A percentile compares a stretch with the other conserved stretches of the same genome.
These are phyloP conservation scores for Rapana venosa DNA, from an alignment of 2,888 invertebrate genomes.

Conservation along the genomic window DNA sequence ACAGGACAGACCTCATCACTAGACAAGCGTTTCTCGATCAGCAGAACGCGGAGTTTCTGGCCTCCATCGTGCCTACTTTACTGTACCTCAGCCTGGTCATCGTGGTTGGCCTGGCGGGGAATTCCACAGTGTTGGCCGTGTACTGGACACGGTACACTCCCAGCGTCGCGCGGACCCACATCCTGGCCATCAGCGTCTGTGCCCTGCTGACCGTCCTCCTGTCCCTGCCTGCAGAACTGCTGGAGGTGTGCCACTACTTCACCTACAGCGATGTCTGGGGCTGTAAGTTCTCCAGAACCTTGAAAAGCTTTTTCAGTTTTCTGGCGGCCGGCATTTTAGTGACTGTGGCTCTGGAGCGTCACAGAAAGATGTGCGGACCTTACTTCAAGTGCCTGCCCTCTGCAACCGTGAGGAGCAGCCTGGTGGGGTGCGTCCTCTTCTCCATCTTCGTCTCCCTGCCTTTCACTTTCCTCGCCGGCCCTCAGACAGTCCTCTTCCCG, in stretches of 20 bases:
- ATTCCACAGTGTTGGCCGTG: conserved; percentile 40
- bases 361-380: conserved; percentile 42
- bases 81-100: conserved; percentile 24
- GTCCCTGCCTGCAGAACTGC: conserved; percentile 26
- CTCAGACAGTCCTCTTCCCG: not conserved
- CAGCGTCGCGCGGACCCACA: conserved; percentile 43
- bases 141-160: conserved; percentile 42
- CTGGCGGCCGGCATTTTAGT: not conserved
- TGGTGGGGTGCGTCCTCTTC: conserved; percentile 15
- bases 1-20: not conserved
- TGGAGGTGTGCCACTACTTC: conserved; percentile 25
- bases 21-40: not conserved
- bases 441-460: conserved; percentile 13
- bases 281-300: not conserved
- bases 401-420: not conserved
- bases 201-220: conserved; percentile 39
- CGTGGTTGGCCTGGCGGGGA: conserved; percentile 40
- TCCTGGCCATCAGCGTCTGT: conserved; percentile 43
- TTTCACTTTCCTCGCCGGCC: not conserved
- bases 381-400: not conserved
- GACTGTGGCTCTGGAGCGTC: conserved; percentile 39
- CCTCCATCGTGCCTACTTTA: conserved; percentile 38
- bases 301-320: not conserved
- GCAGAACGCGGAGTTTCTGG: not conserved
- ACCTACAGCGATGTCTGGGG: not conserved